These are phyloP conservation scores for Sepiola atlantica DNA, from an alignment of 2,888 invertebrate species.

Conservation along the genomic window DNA sequence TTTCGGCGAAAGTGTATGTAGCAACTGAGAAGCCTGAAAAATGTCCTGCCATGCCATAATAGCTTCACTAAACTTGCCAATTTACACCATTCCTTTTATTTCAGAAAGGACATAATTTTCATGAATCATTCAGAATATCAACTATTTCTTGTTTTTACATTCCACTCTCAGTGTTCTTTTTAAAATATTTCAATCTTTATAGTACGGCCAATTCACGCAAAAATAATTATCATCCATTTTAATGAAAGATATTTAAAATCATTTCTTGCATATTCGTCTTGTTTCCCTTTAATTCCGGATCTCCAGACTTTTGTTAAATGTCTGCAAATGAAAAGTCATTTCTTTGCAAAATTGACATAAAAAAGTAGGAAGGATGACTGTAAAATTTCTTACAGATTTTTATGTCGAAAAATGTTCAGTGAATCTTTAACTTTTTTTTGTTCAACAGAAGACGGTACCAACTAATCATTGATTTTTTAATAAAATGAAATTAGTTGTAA, in stretches of 20 bases:
- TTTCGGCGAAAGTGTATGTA: too few relatives aligned
- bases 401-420: background rate
- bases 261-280: slow-evolving; percentile 12
- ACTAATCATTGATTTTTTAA: background rate
- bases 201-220: background rate
- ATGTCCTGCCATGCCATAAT: too few relatives aligned
- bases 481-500: background rate
- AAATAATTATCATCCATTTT: background rate
- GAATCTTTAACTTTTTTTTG: background rate
- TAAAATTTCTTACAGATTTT: background rate
- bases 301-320: background rate
- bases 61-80: too few relatives aligned
- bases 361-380: background rate
- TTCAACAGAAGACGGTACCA: background rate
- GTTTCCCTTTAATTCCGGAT: background rate
- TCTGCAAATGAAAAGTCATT: background rate
- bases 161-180: background rate
- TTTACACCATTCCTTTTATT: background rate
- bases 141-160: background rate
- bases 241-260: background rate
- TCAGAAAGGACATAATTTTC: background rate
- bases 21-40: too few relatives aligned
- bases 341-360: background rate
- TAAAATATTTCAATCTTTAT: background rate
- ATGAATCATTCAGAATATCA: background rate